A percentile compares a stretch with the other conserved stretches of the same genome.
Evolutionary conservation across 2,888 invertebrate genomes (phyloP).

Genomic region (Ypsolopha scabrella): DNA sequence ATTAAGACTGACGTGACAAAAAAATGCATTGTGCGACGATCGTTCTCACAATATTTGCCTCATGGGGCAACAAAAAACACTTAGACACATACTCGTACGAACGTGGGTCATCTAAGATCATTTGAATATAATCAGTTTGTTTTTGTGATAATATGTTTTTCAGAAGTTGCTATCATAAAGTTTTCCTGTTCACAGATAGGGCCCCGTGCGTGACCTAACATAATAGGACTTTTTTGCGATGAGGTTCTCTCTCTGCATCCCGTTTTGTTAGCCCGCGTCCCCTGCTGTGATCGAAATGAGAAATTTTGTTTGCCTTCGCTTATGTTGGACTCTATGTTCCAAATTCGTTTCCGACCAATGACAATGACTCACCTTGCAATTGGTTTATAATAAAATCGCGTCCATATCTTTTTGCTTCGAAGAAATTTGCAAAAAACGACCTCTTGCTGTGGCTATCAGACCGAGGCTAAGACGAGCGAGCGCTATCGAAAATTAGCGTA

Average conservation of each 20-base stretch:
- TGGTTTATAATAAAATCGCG: background rate
- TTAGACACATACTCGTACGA: constrained; percentile 2
- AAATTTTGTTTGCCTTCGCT: background rate
- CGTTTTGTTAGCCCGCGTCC: background rate
- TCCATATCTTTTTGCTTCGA: background rate
- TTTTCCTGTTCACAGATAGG: background rate
- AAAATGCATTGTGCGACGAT: constrained; percentile 26
- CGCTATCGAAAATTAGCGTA: constrained; percentile 21
- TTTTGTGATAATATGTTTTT: background rate
- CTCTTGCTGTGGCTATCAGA: constrained; percentile 27
- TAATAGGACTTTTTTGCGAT: background rate
- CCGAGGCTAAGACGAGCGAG: constrained; percentile 16
- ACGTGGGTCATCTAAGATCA: too few relatives aligned
- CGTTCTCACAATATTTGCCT: constrained; percentile 18
- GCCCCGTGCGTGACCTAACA: background rate
- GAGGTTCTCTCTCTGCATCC: background rate
- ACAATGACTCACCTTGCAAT: constrained; percentile 1
- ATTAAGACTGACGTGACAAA: constrained; percentile 28
- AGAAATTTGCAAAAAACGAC: constrained; percentile 15
- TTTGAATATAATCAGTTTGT: background rate
- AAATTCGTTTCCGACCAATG: background rate
- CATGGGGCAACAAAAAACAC: constrained; percentile 15
- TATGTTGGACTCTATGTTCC: background rate
- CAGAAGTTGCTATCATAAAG: background rate
- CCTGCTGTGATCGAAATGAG: constrained; percentile 2